phyloP scores from a whole-genome alignment of 2,113 vertebrate species.

The Platichthys flesus region DNA sequence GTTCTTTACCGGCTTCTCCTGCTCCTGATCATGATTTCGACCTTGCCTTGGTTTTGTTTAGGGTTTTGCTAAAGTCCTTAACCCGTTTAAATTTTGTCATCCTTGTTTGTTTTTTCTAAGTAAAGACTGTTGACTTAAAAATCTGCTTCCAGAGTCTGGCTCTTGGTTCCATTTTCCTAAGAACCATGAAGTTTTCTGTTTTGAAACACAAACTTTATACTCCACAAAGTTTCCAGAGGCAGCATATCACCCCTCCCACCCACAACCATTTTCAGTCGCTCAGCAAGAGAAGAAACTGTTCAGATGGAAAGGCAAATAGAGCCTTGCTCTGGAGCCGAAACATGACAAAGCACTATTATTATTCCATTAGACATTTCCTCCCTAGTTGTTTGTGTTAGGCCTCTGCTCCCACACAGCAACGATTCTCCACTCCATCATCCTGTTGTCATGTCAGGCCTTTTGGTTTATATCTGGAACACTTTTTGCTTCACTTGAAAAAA shows the following conservation, averaged over 20 bases:
- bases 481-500: not conserved
- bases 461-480: not conserved
- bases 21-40: too few relatives aligned
- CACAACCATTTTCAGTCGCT: not conserved
- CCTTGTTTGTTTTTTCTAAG: not conserved
- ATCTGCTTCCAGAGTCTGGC: not conserved
- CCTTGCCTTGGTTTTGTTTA: too few relatives aligned
- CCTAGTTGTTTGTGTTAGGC: constrained; percentile 20
- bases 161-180: not conserved
- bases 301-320: not conserved
- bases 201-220: not conserved
- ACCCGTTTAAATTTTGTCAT: not conserved
- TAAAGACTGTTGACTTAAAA: not conserved
- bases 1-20: not conserved
- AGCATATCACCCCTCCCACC: not conserved
- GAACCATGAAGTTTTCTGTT: not conserved
- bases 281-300: not conserved
- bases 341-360: constrained; percentile 38
- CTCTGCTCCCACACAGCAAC: constrained; percentile 8
- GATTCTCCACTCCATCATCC: constrained; percentile 15
- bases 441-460: not conserved
- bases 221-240: not conserved
- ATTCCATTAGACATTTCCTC: constrained; percentile 32
- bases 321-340: not conserved
- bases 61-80: too few relatives aligned